phyloP scores from a whole-genome alignment of 1,140 invertebrate genomes.

The Leptinotarsa lineolata region DNA sequence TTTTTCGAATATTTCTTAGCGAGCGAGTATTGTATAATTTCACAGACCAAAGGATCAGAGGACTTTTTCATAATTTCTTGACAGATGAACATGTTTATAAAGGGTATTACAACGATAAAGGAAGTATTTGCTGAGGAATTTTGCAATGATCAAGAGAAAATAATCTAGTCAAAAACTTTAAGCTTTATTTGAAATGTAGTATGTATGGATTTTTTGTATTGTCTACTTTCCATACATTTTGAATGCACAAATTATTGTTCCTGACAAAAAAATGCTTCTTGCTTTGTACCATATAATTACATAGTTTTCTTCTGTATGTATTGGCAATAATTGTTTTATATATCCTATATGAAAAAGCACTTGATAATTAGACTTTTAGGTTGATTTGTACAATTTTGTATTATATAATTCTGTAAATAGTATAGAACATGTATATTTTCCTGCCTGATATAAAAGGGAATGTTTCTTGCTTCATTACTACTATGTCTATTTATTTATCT shows the following conservation, averaged over 20 bases:
- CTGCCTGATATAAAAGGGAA: constrained; percentile 37
- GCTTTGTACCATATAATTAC: constrained; percentile 8
- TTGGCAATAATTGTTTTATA: constrained; percentile 1
- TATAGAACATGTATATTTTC: constrained; percentile 40
- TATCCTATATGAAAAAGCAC: background rate
- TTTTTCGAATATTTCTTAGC: too few species aligned
- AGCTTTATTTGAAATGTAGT: constrained; percentile 34
- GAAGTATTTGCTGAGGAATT: constrained; percentile 26
- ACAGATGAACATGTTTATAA: constrained; percentile 9
- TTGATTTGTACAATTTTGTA: constrained; percentile 38
- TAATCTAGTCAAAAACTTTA: constrained; percentile 36
- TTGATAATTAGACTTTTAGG: constrained; percentile 18
- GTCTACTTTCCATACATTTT: background rate
- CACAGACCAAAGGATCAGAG: too few species aligned
- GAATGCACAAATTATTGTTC: constrained; percentile 30
- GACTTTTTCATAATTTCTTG: too few species aligned
- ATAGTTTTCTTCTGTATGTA: constrained; percentile 10
- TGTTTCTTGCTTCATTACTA: background rate
- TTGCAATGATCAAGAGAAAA: constrained; percentile 39
- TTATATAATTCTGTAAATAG: constrained; percentile 37
- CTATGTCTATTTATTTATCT: background rate
- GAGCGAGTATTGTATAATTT: too few species aligned
- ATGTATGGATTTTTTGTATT: constrained; percentile 14
- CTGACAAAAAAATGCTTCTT: constrained; percentile 23
- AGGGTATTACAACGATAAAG: constrained; percentile 25